Conservation (phyloP, 2,888 invertebrate species). For the Phrixothrix hirtus region DNA sequence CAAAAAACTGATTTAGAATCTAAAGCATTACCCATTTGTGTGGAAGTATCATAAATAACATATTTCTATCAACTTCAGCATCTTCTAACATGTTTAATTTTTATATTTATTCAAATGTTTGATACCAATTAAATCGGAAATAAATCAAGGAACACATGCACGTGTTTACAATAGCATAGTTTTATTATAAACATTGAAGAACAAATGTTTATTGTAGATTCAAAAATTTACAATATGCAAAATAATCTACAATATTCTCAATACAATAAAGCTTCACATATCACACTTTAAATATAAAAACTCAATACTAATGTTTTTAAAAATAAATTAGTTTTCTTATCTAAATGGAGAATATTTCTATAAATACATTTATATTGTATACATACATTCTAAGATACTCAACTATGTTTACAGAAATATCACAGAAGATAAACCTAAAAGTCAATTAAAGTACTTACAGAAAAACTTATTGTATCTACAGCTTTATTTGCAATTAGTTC, state of each 20-base stretch:
- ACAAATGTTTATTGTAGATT: conserved; percentile 28
- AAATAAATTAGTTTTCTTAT: conserved; percentile 18
- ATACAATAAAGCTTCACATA: conserved; percentile 29
- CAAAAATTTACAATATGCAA: conserved; percentile 29
- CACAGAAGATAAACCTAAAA: conserved; percentile 20
- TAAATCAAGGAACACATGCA: too few species aligned
- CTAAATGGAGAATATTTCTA: conserved; percentile 17
- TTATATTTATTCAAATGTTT: too few species aligned
- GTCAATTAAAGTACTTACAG: too few species aligned
- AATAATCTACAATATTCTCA: conserved; percentile 24
- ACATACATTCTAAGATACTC: conserved; percentile 10
- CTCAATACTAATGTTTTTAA: conserved; percentile 20
- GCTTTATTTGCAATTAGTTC: too few species aligned
- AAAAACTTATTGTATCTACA: not conserved
- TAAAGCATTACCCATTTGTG: too few species aligned
- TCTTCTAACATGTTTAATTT: too few species aligned
- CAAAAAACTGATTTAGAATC: too few species aligned
- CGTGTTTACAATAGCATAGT: too few species aligned
- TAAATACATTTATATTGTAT: not conserved
- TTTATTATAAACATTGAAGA: too few species aligned
- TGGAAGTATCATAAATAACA: too few species aligned
- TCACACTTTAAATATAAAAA: conserved; percentile 26
- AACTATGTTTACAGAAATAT: conserved; percentile 25
- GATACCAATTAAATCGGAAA: too few species aligned
- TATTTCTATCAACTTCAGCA: too few species aligned